Conservation (phyloP, 2,797 vertebrate species). For the Chelonia mydas region DNA sequence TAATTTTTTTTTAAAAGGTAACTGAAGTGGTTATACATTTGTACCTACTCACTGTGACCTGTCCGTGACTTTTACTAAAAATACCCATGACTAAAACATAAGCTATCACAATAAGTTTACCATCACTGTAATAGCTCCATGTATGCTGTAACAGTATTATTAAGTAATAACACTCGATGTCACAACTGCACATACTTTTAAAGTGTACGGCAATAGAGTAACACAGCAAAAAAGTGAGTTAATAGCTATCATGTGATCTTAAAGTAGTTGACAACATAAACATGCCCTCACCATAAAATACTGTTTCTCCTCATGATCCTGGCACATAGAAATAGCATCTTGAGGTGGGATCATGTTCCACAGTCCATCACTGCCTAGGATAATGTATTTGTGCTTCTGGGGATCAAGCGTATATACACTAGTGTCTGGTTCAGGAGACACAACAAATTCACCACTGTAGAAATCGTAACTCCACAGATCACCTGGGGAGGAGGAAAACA, state of each 20-base stretch:
- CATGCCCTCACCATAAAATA: conserved; percentile 84
- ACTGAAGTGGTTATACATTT: not conserved
- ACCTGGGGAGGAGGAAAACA: conserved; percentile 75
- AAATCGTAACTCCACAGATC: conserved; percentile 99
- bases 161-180: accelerated
- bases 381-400: conserved; percentile 93
- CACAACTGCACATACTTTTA: accelerated
- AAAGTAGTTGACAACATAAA: not conserved
- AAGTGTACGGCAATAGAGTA: not conserved
- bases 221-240: not conserved
- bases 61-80: no score
- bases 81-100: not conserved
- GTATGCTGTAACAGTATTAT: accelerated
- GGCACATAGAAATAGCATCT: conserved; percentile 95
- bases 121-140: accelerated
- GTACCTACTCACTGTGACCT: not conserved
- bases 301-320: conserved; percentile 92
- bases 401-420: conserved; percentile 95
- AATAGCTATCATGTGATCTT: not conserved
- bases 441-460: conserved; percentile 98
- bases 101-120: not conserved
- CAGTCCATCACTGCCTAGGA: conserved; percentile 96
- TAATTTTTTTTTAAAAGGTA: not conserved
- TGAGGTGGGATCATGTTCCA: conserved; percentile 99
- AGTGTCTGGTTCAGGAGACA: conserved; percentile 97